Evolutionary conservation across 2,797 vertebrate genomes (phyloP), one percentile per base, ranked within the genome.

Genomic region (Oceanodroma leucorhoa): DNA sequence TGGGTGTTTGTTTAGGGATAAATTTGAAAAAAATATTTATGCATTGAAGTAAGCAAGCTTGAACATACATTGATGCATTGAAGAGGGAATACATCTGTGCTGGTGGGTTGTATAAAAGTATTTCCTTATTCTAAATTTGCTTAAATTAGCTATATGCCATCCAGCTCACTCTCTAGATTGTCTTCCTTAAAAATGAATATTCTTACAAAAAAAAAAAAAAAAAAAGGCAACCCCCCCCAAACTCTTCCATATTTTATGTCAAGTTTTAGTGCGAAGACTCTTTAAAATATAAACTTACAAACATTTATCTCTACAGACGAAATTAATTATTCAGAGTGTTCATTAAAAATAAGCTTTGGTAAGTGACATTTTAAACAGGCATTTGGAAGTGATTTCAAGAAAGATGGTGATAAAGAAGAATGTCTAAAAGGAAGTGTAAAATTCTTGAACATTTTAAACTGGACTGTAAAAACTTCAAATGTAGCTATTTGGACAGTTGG

Each of bases 341-440:
- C 96, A 95, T 97, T 97, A 97, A 96, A 96, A 95, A 94, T 50
- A 75, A 96, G 90, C 87, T 96, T 96, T 87, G 73, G 90, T 95
- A 93, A 96, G 89, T 95, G 95, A 92, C 70, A 76, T 95, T 97
- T 96, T 46, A 71, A 95, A 71, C 34, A 75, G 70, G 71, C 89
- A 21, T 89, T 94, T 87, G 65, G 72, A 89, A 92, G 65, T 24
- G 93, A 95, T 94, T 94, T 83, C 71, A 61, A 9, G 72, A 43
- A 90, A 77, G 67, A 76, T 92, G 89, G 57, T 95, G 93, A 94
- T 95, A 95, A 96, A 95, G 72, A 65, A 2, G 51, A 87, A 14
- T 10, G 36, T 43, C 53, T 82, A 30, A 82, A 90, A 92, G 76
- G 67, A 79, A 58, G 38, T 38, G 11, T 70, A 20, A 94, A 81